Evolutionary conservation across 2,797 vertebrate genomes (phyloP).

Genomic region (Takifugu rubripes): DNA sequence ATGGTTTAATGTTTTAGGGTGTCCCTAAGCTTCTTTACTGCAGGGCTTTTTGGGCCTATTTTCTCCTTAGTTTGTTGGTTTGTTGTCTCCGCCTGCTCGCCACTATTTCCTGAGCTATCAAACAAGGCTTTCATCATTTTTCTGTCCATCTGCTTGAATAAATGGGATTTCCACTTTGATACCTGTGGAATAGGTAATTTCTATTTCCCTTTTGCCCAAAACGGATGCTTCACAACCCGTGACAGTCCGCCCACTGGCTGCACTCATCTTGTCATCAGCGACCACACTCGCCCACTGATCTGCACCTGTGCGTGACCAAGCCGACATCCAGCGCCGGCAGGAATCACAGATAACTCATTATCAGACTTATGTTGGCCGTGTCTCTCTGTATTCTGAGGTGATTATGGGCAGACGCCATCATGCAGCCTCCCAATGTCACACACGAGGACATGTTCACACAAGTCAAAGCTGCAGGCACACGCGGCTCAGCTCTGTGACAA

Average conservation of each 20-base stretch:
- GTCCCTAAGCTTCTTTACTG: too few species aligned
- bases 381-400: conserved; percentile 13
- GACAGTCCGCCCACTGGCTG: conserved; percentile 11
- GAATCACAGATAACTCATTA: conserved; percentile 26
- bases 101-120: too few species aligned
- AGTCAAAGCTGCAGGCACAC: not conserved
- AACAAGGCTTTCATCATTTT: too few species aligned
- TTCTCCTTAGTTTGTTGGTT: not conserved
- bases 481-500: conserved; percentile 1
- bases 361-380: conserved; percentile 5
- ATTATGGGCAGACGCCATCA: conserved; percentile 19
- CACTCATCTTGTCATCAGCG: not conserved
- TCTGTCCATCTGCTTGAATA: too few species aligned
- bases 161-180: too few species aligned
- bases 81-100: not conserved
- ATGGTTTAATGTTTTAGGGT: not conserved
- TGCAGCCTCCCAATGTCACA: conserved; percentile 29
- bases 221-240: not conserved
- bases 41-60: too few species aligned
- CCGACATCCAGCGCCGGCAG: conserved; percentile 6
- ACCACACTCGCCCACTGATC: conserved; percentile 1
- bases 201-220: too few species aligned
- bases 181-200: too few species aligned
- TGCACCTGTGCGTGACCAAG: not conserved
- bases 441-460: conserved; percentile 18